A percentile compares a stretch with the other conserved stretches of the same genome.
Evolutionary conservation across 1,140 invertebrate genomes (phyloP).

Genomic region (Geopemphigus sp.): DNA sequence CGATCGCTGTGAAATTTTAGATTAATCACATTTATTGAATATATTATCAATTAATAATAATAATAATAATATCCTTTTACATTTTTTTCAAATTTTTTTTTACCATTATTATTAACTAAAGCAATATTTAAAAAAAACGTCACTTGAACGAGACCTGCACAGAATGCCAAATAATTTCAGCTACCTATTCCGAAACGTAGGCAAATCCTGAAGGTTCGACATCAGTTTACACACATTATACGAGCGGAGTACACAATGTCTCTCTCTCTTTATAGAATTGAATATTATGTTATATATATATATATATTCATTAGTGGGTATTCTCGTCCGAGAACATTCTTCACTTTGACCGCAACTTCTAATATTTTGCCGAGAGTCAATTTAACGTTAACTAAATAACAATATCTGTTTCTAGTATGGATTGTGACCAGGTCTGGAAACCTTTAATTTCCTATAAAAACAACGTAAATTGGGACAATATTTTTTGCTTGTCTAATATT

Average conservation of each 20-base stretch:
- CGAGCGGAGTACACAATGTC: not conserved
- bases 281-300: not conserved
- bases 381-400: not conserved
- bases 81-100: not conserved
- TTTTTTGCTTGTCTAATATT: not conserved
- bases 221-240: no score
- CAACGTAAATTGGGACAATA: slow-evolving; percentile 30
- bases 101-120: not conserved
- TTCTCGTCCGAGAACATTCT: slow-evolving; percentile 25
- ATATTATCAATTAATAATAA: no score
- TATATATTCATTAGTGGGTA: not conserved
- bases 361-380: slow-evolving; percentile 9
- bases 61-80: no score
- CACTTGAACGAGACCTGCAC: slow-evolving; percentile 27
- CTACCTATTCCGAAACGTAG: not conserved
- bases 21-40: slow-evolving; percentile 34
- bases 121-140: slow-evolving; percentile 12
- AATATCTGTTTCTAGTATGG: slow-evolving; percentile 16
- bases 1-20: slow-evolving; percentile 13
- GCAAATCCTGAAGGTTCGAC: not conserved
- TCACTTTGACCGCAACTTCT: slow-evolving; percentile 6
- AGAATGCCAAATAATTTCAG: slow-evolving; percentile 15
- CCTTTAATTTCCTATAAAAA: slow-evolving; percentile 24
- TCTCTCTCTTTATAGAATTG: not conserved
- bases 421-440: slow-evolving; percentile 18